phyloP scores from a whole-genome alignment of 2,888 invertebrate species.

The Lycia hirtaria region DNA sequence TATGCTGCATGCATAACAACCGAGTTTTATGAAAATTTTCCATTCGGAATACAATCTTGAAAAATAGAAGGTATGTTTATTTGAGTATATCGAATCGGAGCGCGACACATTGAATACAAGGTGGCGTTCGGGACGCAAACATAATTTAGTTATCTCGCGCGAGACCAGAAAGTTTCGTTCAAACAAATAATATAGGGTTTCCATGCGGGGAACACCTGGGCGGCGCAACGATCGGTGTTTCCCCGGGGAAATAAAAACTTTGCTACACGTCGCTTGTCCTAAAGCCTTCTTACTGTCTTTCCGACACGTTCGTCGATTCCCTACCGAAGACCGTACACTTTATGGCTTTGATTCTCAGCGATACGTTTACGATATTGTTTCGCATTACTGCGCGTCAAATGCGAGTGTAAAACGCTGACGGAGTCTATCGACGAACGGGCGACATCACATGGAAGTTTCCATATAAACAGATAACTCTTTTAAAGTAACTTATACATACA shows the following conservation, averaged over 20 bases:
- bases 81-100: slow-evolving; percentile 53
- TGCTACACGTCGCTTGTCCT: slow-evolving; percentile 83
- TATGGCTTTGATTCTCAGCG: slow-evolving; percentile 81
- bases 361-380: slow-evolving; percentile 81
- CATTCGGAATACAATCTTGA: slow-evolving; percentile 35
- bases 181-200: slow-evolving; percentile 85
- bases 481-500: neutral
- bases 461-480: slow-evolving; percentile 28
- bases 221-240: slow-evolving; percentile 82
- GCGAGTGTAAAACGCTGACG: slow-evolving; percentile 55
- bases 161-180: slow-evolving; percentile 83
- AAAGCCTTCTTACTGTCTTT: slow-evolving; percentile 80
- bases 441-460: slow-evolving; percentile 34
- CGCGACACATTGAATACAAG: slow-evolving; percentile 71
- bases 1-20: slow-evolving; percentile 29
- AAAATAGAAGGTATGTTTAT: slow-evolving; percentile 46
- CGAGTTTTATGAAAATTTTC: slow-evolving; percentile 32
- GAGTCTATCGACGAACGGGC: slow-evolving; percentile 16
- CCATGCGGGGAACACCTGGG: slow-evolving; percentile 80
- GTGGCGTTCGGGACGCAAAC: slow-evolving; percentile 72
- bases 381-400: slow-evolving; percentile 70
- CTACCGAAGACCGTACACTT: slow-evolving; percentile 75
- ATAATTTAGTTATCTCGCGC: slow-evolving; percentile 83
- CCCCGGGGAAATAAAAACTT: slow-evolving; percentile 85
- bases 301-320: slow-evolving; percentile 79